These are phyloP conservation scores for Rhinichthys klamathensis DNA, from an alignment of 2,113 vertebrate genomes.

Conservation along the genomic window DNA sequence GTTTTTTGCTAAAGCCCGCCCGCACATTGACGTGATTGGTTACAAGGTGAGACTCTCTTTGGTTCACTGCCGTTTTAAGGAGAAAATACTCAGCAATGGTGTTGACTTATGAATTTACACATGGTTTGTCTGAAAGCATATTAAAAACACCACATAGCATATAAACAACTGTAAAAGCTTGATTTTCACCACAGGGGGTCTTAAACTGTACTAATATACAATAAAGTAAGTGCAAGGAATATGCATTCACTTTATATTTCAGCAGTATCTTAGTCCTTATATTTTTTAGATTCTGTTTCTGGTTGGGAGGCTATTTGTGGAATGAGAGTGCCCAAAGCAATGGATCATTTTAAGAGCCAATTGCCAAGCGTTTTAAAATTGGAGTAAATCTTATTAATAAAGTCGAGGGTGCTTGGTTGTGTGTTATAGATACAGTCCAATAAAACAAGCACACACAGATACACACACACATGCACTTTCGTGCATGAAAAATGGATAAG, in stretches of 20 bases:
- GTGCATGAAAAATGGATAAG: slow-evolving; percentile 14
- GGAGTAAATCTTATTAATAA: slow-evolving; percentile 32
- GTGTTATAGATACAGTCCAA: neutral
- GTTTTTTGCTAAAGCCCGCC: too few relatives aligned
- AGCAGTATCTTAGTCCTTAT: neutral
- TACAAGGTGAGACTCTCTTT: too few relatives aligned
- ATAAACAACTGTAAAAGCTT: too few relatives aligned
- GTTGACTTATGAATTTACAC: too few relatives aligned
- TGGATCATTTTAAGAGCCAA: slow-evolving; percentile 13
- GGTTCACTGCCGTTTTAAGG: too few relatives aligned
- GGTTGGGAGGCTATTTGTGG: neutral
- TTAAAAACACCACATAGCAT: too few relatives aligned
- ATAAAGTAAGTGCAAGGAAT: neutral
- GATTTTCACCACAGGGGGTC: neutral
- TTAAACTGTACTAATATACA: neutral
- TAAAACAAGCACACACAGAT: neutral
- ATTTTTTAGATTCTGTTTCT: slow-evolving; percentile 1
- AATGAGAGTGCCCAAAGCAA: neutral
- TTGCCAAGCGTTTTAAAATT: neutral
- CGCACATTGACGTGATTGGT: too few relatives aligned
- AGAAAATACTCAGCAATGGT: too few relatives aligned
- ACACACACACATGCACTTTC: neutral
- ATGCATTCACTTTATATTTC: neutral
- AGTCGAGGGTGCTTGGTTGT: neutral
- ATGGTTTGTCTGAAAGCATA: too few relatives aligned